phyloP scores from a whole-genome alignment of 2,888 invertebrate species.

The Fabriciana adippe region DNA sequence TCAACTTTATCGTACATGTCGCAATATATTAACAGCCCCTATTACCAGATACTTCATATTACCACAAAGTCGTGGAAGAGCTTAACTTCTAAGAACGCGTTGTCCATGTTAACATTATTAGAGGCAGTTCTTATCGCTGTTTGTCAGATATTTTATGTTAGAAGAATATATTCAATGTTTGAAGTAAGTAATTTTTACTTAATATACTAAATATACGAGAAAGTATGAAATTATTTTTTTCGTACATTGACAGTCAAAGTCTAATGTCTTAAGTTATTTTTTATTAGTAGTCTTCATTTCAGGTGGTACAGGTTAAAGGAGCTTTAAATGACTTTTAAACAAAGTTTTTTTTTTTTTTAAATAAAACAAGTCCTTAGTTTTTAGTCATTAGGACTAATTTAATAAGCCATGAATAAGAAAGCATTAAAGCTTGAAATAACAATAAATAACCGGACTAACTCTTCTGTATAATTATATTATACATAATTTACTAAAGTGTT shows the following conservation, averaged over 20 bases:
- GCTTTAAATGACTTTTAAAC: too few relatives aligned
- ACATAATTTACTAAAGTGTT: too few relatives aligned
- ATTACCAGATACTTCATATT: slow-evolving; percentile 17
- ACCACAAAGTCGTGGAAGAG: slow-evolving; percentile 21
- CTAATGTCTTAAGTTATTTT: too few relatives aligned
- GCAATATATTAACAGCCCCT: slow-evolving; percentile 2
- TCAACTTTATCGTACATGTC: slow-evolving; percentile 12
- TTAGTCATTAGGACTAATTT: not conserved
- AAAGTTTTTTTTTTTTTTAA: not conserved
- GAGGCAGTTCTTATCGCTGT: slow-evolving; percentile 2
- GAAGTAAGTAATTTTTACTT: not conserved
- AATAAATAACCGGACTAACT: not conserved
- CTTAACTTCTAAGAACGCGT: slow-evolving; percentile 19
- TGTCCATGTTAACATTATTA: slow-evolving; percentile 19
- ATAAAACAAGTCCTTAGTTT: not conserved
- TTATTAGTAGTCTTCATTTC: too few relatives aligned
- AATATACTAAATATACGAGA: not conserved
- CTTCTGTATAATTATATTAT: not conserved
- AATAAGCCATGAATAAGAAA: too few relatives aligned
- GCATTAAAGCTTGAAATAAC: too few relatives aligned
- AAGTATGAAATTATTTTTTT: too few relatives aligned
- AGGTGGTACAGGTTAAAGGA: too few relatives aligned
- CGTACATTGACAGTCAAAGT: too few relatives aligned
- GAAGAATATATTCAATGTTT: not conserved
- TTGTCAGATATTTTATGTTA: slow-evolving; percentile 17